Evolutionary conservation across 2,797 vertebrate genomes (phyloP), one percentile per base, ranked within the genome.

Genomic region (Falco concolor): DNA sequence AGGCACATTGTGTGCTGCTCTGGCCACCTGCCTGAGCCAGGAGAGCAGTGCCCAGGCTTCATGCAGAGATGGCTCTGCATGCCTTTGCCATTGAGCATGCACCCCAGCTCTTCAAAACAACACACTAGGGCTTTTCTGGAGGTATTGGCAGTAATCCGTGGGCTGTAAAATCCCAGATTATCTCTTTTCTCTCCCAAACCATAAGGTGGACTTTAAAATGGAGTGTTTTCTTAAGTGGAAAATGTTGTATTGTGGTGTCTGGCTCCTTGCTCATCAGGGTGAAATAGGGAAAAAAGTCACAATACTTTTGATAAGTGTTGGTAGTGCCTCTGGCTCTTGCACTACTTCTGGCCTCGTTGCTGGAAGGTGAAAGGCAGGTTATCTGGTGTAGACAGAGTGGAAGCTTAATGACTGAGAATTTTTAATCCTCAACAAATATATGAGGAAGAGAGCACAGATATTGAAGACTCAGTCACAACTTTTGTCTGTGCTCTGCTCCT

Each of bases 1-100:
- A 24, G 42, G 34, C 8, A 24, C 0, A 0, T 23, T 34, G 25
- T 4, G 1, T 76, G 44, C 38, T 5, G 8, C 12, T 52, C 36
- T 68, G 47, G 12, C 65, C 27, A 20, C 36, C 24, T 52, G 22
- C 44, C 65, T 53, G 24, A 25, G 59, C 36, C 53, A 52, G n/a
- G 57, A 65, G 42, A 24, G 6, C 44, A n/a, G 49, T 27, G 69
- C 38, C 53, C 44, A 34, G 59, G 30, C 44, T 84, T 65, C 63
- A n/a, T 25, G 6, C 20, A 42, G 80, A 17, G 40, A 40, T 14
- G 17, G 36, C 25, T 88, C n/a, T 76, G 23, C 20, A 2, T 36
- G 49, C 20, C 14, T 57, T 56, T 69, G 38, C 50, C 54, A 38
- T 12, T 69, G 60, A 78, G 9, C 30, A 18, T 6, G 9, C 30